These are phyloP conservation scores for Peromyscus aztecus DNA, from an alignment of 2,797 vertebrate genomes.

Conservation along the genomic window DNA sequence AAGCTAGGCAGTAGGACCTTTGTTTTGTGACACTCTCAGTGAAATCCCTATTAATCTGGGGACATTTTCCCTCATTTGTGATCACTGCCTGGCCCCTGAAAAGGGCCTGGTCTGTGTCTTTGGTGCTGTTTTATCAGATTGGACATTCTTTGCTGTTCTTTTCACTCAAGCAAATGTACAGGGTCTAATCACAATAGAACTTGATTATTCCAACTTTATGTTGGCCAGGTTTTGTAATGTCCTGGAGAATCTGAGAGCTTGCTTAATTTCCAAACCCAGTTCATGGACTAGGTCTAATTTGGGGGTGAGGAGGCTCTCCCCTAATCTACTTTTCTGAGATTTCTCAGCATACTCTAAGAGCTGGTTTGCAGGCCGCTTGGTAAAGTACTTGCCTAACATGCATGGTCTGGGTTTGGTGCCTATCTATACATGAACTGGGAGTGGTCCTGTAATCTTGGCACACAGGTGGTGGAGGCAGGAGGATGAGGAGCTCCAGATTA, in stretches of 20 bases:
- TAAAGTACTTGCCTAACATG: not conserved
- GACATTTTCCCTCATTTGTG: not conserved
- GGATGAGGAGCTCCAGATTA: not conserved
- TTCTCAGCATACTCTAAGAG: not conserved
- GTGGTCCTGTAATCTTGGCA: not conserved
- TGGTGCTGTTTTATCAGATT: not conserved
- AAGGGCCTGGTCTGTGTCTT: not conserved
- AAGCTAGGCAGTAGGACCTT: not conserved
- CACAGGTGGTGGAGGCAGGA: not conserved
- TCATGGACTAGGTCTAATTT: not conserved
- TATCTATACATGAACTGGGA: not conserved
- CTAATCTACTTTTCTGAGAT: not conserved
- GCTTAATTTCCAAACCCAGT: accelerated
- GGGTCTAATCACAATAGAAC: not conserved
- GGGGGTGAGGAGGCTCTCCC: too few relatives aligned
- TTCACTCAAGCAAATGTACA: not conserved
- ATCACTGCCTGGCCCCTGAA: not conserved
- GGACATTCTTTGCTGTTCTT: not conserved
- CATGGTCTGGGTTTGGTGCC: not conserved
- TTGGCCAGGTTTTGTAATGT: not conserved
- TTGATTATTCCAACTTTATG: accelerated
- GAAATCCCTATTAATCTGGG: not conserved
- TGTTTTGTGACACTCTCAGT: not conserved
- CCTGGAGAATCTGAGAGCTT: accelerated
- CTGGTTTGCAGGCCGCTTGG: not conserved